These are phyloP conservation scores for Gallinago jamesoni DNA, from an alignment of 2,113 vertebrate genomes.

Conservation along the genomic window DNA sequence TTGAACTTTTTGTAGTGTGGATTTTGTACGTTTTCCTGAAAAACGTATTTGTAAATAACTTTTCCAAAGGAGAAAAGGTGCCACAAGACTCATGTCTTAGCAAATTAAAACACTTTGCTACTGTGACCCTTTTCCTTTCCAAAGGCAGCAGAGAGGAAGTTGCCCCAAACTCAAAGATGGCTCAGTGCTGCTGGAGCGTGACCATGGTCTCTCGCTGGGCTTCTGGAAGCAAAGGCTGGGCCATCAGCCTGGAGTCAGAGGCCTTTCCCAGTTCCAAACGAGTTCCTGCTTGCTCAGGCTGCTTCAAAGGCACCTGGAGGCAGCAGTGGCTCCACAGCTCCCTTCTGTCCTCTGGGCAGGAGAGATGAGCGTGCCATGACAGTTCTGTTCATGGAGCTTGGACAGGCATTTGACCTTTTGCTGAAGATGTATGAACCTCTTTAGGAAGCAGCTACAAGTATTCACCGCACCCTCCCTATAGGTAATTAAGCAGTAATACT, in stretches of 20 bases:
- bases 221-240: neutral
- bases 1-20: neutral
- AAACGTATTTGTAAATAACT: neutral
- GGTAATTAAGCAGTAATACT: neutral
- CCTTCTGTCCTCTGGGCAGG: neutral
- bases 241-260: neutral
- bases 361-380: fast-evolving
- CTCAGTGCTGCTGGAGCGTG: fast-evolving
- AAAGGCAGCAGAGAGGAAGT: neutral
- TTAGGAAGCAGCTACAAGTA: neutral
- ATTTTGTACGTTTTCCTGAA: neutral
- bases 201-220: neutral
- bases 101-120: neutral
- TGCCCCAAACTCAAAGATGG: neutral
- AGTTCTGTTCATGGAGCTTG: neutral
- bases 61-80: neutral
- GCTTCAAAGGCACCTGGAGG: neutral
- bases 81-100: neutral
- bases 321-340: neutral
- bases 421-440: constrained; percentile 10
- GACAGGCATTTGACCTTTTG: constrained; percentile 2
- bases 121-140: neutral
- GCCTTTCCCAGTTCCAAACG: neutral
- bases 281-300: neutral
- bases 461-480: neutral